A percentile compares a stretch with the other conserved stretches of the same genome.
These are phyloP conservation scores for Heliopora coerulea DNA, from an alignment of 92 coral and sea anemone genomes.

Conservation along the genomic window DNA sequence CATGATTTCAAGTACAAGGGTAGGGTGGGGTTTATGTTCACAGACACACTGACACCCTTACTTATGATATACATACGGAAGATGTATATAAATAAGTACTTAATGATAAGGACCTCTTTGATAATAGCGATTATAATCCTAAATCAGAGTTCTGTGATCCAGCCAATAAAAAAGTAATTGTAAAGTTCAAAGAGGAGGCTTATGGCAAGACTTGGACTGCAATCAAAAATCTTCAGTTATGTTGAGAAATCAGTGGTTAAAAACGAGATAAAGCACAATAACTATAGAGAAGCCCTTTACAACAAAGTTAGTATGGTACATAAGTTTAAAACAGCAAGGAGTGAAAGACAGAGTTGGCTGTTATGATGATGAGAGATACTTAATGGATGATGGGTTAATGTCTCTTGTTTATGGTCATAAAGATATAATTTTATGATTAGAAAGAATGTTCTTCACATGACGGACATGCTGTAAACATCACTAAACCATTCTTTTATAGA, in stretches of 20 bases:
- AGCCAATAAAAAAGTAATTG: conserved; percentile 9
- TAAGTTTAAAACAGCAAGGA: background rate
- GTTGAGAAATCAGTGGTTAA: background rate
- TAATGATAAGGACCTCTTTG: conserved; percentile 6
- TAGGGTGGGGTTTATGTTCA: conserved; percentile 22
- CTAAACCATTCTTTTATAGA: no score
- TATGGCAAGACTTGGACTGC: background rate
- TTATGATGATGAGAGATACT: conserved; percentile 23
- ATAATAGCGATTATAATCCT: background rate
- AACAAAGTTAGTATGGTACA: background rate
- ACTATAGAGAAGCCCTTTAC: background rate
- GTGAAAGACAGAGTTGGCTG: background rate
- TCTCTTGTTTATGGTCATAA: conserved; percentile 25
- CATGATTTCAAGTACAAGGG: conserved; percentile 27
- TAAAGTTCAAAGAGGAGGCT: conserved; percentile 9
- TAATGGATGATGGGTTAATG: background rate
- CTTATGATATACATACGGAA: conserved; percentile 19
- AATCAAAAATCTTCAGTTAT: background rate
- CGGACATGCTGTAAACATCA: no score
- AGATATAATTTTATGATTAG: no score
- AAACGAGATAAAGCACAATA: background rate
- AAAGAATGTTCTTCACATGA: no score
- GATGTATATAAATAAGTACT: background rate
- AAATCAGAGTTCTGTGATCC: no score
- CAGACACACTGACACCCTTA: conserved; percentile 30